These are phyloP conservation scores for Pectinophora gossypiella DNA, from an alignment of 1,140 invertebrate genomes.

Conservation along the genomic window DNA sequence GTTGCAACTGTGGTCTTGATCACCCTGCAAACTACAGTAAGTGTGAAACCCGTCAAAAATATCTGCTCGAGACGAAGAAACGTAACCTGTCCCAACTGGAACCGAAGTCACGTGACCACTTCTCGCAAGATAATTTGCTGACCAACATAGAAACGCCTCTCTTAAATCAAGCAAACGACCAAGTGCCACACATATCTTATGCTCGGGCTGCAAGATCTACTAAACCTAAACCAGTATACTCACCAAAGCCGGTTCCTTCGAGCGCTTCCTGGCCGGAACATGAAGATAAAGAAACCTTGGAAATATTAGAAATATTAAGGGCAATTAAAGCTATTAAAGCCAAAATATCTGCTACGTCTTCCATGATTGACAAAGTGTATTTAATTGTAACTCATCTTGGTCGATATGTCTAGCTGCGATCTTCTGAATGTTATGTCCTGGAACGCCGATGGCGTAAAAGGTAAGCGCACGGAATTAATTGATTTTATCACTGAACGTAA, in stretches of 20 bases:
- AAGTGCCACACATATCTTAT: neutral
- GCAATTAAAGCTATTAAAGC: neutral
- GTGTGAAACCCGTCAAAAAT: neutral
- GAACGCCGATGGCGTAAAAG: constrained; percentile 5
- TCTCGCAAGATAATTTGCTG: neutral
- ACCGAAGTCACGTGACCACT: neutral
- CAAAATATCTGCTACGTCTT: neutral
- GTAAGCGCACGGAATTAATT: neutral
- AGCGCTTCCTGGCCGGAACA: neutral
- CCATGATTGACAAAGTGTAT: neutral
- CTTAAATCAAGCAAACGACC: neutral
- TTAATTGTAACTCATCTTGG: constrained; percentile 1
- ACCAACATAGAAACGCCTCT: neutral
- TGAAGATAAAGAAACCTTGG: neutral
- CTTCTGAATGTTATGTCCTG: neutral
- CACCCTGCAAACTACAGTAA: constrained; percentile 1
- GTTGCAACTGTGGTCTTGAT: neutral
- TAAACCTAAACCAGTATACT: neutral
- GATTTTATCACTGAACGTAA: neutral
- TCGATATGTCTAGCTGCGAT: neutral
- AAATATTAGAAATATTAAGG: neutral
- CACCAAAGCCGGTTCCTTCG: too few species aligned
- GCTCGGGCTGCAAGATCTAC: too few species aligned
- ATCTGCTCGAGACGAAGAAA: neutral
- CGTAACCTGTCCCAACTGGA: neutral